Evolutionary conservation across 2,797 vertebrate genomes (phyloP), one percentile per base, ranked within the genome.

Genomic region (Takifugu ocellatus): DNA sequence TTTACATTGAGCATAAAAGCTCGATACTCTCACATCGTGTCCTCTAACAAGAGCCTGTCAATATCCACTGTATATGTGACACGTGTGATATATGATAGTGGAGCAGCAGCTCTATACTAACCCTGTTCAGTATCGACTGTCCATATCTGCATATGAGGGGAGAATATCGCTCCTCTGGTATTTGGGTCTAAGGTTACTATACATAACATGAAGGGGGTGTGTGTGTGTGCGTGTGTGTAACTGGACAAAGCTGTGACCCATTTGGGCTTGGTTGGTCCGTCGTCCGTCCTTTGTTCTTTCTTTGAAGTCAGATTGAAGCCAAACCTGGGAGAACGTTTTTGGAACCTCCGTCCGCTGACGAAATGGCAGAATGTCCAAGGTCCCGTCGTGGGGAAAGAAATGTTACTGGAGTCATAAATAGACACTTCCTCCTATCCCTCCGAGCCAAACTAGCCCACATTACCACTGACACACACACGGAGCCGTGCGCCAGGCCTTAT

Each of bases 401-500:
- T 39, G 36, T 14, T 39, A 39, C 36, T 39, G 12, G 12, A 39
- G 12, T 39, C 36, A 39, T 11, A 12, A 65, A 25, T 9, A 48
- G 24, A 48, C 17, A 21, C 17, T 26, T 61, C 42, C 67, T 68
- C 25, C 1, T 71, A 57, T 71, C 74, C 75, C 43, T 61, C 47
- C 15, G 29, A 66, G 67, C 74, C 74, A 78, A 72, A 77, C 51
- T 68, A 68, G 56, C 79, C 77, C 79, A 78, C 70, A 72, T 74
- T 72, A 71, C 56, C 70, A 67, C 68, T 68, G 78, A 76, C 74
- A 76, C 71, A 79, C 69, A 46, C n/a, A 46, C 44, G 17, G 16
- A 78, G 73, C 74, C 75, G 75, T 81, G 71, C 74, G 66, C 61
- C 74, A 67, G 63, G 59, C 80, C 84, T 68, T 83, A 82, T 85